Evolutionary conservation across 2,888 invertebrate species (phyloP), one percentile per base, ranked within the genome.

Genomic region (Agrochola macilenta): DNA sequence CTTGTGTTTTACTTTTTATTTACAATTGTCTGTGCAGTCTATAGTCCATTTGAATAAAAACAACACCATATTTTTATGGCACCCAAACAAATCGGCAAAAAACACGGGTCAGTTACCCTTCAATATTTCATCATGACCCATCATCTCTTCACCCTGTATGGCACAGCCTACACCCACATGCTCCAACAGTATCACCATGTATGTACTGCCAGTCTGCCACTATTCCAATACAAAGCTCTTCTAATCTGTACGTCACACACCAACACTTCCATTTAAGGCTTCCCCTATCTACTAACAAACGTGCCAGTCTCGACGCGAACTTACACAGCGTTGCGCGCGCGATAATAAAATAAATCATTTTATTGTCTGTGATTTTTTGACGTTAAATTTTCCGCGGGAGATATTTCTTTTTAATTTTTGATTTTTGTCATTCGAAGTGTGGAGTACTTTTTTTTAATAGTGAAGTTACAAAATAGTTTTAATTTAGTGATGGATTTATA

Each of bases 301-400:
- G 72, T 89, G 86, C 69, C 95, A 95, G 95, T 95, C 92, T 92
- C 88, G 73, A 87, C 92, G 94, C 94, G 93, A 89, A 92, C 80
- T 88, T 91, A 89, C 91, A 75, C 84, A 79, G 81, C 73, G 87
- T 76, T 83, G 91, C 91, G 92, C 94, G 95, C 92, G 93, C 84
- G 85, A 87, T 83, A 81, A 70, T n/a, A 69, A 85, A 80, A 89
- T 83, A 83, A 87, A 83, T 79, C 4, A 17, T 61, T 84, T 90
- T 88, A 23, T 69, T 58, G 72, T 81, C 71, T 78, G 66, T 65
- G 66, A 74, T 76, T 73, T 65, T 78, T 65, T 78, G 77, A 78
- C 75, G 65, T 86, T 85, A 11, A 0, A 58, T 69, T 78, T 81
- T 75, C 65, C 70, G 78, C 88, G 84, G 78, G 81, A 76, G 64